Percentiles rank a stretch among this genome's conserved stretches.
Evolutionary conservation across 2,797 vertebrate genomes (phyloP).

Genomic region (Anguilla megastoma): DNA sequence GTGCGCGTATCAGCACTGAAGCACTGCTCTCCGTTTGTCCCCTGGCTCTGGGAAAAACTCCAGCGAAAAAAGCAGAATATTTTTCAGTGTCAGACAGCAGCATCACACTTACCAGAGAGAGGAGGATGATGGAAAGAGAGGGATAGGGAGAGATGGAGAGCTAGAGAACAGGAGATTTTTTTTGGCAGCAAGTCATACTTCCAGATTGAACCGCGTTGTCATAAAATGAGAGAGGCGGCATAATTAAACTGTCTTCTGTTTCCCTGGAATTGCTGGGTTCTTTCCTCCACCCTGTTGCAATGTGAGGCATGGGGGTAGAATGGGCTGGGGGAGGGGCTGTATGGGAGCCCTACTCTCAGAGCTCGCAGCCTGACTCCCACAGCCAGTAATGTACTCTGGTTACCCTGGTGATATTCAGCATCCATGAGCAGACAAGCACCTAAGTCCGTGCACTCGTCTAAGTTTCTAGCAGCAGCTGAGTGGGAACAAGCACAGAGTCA

Average conservation of each 20-base stretch:
- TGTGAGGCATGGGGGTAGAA: neutral
- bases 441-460: neutral
- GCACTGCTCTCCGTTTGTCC: neutral
- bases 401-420: neutral
- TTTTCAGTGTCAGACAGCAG: neutral
- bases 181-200: conserved; percentile 46
- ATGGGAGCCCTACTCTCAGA: neutral
- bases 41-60: neutral
- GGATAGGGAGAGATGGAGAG: neutral
- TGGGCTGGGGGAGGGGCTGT: neutral
- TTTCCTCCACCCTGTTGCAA: conserved; percentile 56
- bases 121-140: neutral
- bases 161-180: neutral
- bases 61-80: neutral
- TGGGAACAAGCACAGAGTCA: neutral
- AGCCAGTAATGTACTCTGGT: neutral
- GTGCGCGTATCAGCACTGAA: neutral
- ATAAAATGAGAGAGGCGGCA: conserved; percentile 69
- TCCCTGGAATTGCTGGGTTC: conserved; percentile 70
- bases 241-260: conserved; percentile 74
- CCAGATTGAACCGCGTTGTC: conserved; percentile 66
- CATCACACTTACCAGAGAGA: neutral
- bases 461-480: neutral
- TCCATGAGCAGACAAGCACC: neutral
- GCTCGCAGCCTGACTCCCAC: neutral